A percentile compares a stretch with the other conserved stretches of the same genome.
phyloP scores from a whole-genome alignment of 1,140 invertebrate species.

The Octopus sinensis region DNA sequence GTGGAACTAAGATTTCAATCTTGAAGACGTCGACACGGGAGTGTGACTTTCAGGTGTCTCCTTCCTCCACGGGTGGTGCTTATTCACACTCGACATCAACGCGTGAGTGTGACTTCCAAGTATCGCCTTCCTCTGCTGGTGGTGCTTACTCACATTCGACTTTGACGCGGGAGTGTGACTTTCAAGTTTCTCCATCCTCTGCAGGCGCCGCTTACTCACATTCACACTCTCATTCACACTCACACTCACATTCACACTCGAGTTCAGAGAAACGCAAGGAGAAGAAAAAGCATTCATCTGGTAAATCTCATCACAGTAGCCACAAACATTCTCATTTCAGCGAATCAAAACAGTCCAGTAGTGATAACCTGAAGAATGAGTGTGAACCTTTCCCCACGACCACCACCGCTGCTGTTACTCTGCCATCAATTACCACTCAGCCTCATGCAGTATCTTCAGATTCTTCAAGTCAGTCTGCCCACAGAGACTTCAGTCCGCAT shows the following conservation, averaged over 20 bases:
- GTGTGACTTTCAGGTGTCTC: slow-evolving; percentile 1
- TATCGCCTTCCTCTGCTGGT: background rate
- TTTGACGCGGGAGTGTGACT: background rate
- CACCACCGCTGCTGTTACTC: background rate
- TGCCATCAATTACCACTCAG: background rate
- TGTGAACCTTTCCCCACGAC: background rate
- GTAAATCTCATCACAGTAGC: slow-evolving; percentile 6
- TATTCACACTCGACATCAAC: background rate
- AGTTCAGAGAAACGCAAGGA: slow-evolving; percentile 3
- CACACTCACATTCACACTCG: background rate
- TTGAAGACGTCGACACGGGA: background rate
- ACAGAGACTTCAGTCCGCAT: slow-evolving; percentile 3
- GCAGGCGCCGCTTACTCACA: background rate
- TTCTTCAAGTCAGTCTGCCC: background rate
- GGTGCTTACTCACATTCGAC: background rate
- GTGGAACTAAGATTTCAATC: background rate
- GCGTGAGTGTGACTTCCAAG: slow-evolving; percentile 4
- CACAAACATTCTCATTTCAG: background rate
- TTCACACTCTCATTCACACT: slow-evolving; percentile 6
- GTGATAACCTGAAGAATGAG: background rate
- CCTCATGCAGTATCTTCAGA: slow-evolving; percentile 3
- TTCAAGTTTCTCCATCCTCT: background rate
- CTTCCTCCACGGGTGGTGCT: background rate
- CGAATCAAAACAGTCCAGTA: background rate
- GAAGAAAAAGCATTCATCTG: background rate